Base-by-base conservation (phyloP, 2,113 vertebrate genomes). In the Cyprinodon tularosa region DNA sequence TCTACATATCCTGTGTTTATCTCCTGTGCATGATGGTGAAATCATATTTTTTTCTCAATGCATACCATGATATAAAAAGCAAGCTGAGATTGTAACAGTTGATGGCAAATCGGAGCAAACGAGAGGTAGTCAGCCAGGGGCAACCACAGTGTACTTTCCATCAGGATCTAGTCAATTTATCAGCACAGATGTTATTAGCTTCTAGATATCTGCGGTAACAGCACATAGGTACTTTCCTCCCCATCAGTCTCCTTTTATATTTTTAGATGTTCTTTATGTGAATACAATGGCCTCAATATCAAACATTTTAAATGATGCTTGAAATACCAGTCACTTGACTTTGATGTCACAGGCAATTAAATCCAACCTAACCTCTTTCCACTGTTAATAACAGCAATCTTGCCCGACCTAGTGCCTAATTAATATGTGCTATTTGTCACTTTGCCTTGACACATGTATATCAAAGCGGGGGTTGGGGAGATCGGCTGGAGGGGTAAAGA, bases 301-400 rank as follows among this genome's bases (percentile, higher is more conserved):
- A 98, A 97, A 97, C 96, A 97, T 97, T 98, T 98, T 98, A 99
- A 99, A 99, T 98, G 97, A 98, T 97, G 97, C 97, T 99, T 98
- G 97, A 98, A 99, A 98, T 98, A 98, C 96, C 96, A 98, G 96
- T 98, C 97, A 97, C 96, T 99, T 99, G 97, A 98, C 97, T 99
- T 97, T 98, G 96, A 97, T 98, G 97, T 99, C 96, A 99, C 97
- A 98, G 97, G 97, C 97, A 99, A 98, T 98, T 99, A 99, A 98
- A 98, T 98, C 96, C 96, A 97, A 96, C 96, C 96, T 96, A 97
- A 91, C 90, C 96, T 96, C 96, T 96, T 96, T 95, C 91, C 95
- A 95, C 95, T 91, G 96, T 97, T 99, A 99, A 98, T 98, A 99
- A 98, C 97, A 97, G 96, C 97, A 97, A 98, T 98, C 96, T 97